Evolutionary conservation across 2,797 vertebrate genomes (phyloP), one percentile per base, ranked within the genome.

Genomic region (Acanthurus leucopareius): DNA sequence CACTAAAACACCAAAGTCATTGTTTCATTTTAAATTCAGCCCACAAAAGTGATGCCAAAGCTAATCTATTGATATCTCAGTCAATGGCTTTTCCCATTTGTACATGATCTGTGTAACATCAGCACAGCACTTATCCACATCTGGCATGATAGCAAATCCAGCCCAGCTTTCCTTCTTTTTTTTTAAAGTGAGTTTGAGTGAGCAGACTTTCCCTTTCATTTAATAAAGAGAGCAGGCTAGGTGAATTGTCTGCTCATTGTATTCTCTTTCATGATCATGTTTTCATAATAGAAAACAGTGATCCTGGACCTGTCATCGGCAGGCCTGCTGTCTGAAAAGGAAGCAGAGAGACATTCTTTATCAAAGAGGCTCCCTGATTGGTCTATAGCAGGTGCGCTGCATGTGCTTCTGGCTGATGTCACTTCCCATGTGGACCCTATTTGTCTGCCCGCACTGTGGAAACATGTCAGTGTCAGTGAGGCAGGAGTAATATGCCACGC

Each of bases 211-310:
- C 91, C 86, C 85, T 82, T 59, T 83, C 19, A 2, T 79, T 82
- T 83, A 78, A 89, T 85, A 70, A 76, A 67, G 49, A 66, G 61
- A 80, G 63, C 89, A 82, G 85, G 35, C 79, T n/a, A 72, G 83
- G 81, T 84, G 82, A 79, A 80, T 84, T 52, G 83, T 86, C 86
- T 85, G 78, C 65, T 75, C 48, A 44, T 77, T 83, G 68, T 87
- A 25, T 85, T 84, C 73, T 82, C 66, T 79, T 86, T 80, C 83
- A 86, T 86, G 77, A 85, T 87, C 57, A 17, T 70, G 74, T 89
- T 91, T 88, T 86, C 84, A 82, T 84, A 84, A 92, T 83, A 77
- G 68, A 87, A 89, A 82, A 71, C 86, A 84, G 86, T 15, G 32
- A 73, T 72, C 61, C 68, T 25, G 28, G 35, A 58, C 32, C 68